These are phyloP conservation scores for Eupithecia dodoneata DNA, from an alignment of 2,888 invertebrate genomes.

Conservation along the genomic window DNA sequence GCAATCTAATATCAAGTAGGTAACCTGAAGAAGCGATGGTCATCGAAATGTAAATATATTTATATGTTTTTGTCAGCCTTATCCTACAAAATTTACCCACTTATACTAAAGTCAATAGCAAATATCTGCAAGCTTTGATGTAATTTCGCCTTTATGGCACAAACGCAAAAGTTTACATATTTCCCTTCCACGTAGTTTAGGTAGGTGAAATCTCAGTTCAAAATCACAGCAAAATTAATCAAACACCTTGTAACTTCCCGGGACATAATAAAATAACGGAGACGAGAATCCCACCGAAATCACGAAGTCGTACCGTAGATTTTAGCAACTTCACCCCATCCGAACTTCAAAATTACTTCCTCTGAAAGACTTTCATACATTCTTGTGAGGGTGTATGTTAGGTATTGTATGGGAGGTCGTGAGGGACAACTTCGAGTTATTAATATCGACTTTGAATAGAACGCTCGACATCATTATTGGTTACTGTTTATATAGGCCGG, in stretches of 20 bases:
- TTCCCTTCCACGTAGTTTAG: background rate
- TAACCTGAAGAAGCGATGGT: background rate
- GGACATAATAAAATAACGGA: conserved; percentile 32
- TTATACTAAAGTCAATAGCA: background rate
- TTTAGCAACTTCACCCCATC: conserved; percentile 32
- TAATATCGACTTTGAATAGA: conserved; percentile 62
- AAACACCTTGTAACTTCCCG: conserved; percentile 18
- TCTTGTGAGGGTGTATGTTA: conserved; percentile 13
- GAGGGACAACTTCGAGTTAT: conserved; percentile 50
- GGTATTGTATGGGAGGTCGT: conserved; percentile 34
- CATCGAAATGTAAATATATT: conserved; percentile 1
- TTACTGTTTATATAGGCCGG: conserved; percentile 50
- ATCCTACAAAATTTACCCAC: background rate
- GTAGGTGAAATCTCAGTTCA: conserved; percentile 1
- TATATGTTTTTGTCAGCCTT: background rate
- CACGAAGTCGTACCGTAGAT: conserved; percentile 26
- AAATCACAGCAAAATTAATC: conserved; percentile 11
- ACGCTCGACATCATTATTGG: conserved; percentile 57
- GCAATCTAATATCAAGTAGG: background rate
- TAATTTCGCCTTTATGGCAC: background rate
- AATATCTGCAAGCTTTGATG: background rate
- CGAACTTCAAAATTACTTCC: conserved; percentile 36
- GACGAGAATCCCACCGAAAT: conserved; percentile 25
- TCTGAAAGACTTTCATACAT: conserved; percentile 31
- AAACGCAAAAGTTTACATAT: background rate